Conservation (phyloP, 2,888 invertebrate genomes). For the Schizaphis graminum region DNA sequence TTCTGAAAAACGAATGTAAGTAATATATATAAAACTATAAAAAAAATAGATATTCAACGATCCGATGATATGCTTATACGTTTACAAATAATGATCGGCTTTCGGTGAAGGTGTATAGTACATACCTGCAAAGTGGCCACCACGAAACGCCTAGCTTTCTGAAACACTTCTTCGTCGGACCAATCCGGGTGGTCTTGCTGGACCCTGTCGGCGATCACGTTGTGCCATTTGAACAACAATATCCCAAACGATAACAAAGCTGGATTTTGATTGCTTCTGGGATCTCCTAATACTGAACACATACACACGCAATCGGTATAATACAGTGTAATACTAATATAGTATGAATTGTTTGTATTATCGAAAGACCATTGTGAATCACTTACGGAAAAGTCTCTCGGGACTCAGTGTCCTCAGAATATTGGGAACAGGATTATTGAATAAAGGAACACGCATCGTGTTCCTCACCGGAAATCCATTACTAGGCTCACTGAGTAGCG, state of each 20-base stretch:
- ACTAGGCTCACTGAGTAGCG: constrained; percentile 81
- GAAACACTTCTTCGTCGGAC: constrained; percentile 95
- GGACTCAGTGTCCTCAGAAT: constrained; percentile 92
- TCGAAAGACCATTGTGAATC: background rate
- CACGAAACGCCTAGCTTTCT: constrained; percentile 88
- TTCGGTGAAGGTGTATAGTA: no score
- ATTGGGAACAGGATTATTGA: constrained; percentile 94
- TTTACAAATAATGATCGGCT: background rate
- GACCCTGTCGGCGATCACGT: constrained; percentile 86
- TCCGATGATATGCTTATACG: background rate
- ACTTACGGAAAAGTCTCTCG: constrained; percentile 92
- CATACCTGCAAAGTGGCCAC: constrained; percentile 92
- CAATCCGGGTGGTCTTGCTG: constrained; percentile 85
- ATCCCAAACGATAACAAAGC: constrained; percentile 94
- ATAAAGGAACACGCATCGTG: constrained; percentile 91
- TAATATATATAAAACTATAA: background rate
- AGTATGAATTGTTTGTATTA: background rate
- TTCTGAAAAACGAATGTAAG: constrained; percentile 77
- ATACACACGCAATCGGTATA: constrained; percentile 31
- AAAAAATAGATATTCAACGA: background rate
- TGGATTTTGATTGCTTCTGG: constrained; percentile 97
- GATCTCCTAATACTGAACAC: constrained; percentile 90
- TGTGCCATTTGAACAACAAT: constrained; percentile 96
- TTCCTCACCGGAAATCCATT: constrained; percentile 86
- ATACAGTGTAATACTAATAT: background rate